Base-by-base conservation (phyloP, 2,888 invertebrate species). In the Drosophila bunnanda region DNA sequence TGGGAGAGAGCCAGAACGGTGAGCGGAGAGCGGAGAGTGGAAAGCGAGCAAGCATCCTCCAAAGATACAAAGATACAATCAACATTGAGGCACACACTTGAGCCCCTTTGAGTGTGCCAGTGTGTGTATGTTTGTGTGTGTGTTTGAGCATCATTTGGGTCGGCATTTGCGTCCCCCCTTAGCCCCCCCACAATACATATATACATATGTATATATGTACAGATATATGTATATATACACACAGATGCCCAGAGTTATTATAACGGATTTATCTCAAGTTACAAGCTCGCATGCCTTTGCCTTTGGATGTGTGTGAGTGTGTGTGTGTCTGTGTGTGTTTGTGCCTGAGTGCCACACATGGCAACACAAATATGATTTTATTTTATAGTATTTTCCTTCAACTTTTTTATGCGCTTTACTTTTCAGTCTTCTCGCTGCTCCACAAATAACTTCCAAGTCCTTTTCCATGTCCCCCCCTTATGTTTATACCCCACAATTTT, bases 251-350 rank as follows among this genome's bases (percentile, higher is more conserved):
- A 76, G 78, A 82, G 75, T 83, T 84, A 88, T 83, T 88, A 78
- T 87, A 84, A 89, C 88, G 83, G 83, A 84, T 87, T 84, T 84
- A 84, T 87, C 88, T 84, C 81, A 89, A 80, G 83, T 84, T 84
- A 80, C 83, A 82, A 69, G 70, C 64, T 61, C 25, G 44, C 50
- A 55, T 28, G 44, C 44, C 43, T 41, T 17, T 44, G 20, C 34
- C 13, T n/a, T 41, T 25, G 25, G 25, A 6, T 22, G 22, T 60
- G 17, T 48, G 46, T 38, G 20, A 39, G 22, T 39, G 22, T 41
- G 46, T 54, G 54, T 62, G 25, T 41, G 65, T 25, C 17, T 39
- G 22, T 41, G 46, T 54, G 54, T 62, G 25, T 41, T 53, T 25
- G 38, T n/a, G 17, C 20, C 30, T 43, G 39, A 41, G 55, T 52